Conservation (phyloP, 2,888 invertebrate genomes). For the Diadegma fenestrale region DNA sequence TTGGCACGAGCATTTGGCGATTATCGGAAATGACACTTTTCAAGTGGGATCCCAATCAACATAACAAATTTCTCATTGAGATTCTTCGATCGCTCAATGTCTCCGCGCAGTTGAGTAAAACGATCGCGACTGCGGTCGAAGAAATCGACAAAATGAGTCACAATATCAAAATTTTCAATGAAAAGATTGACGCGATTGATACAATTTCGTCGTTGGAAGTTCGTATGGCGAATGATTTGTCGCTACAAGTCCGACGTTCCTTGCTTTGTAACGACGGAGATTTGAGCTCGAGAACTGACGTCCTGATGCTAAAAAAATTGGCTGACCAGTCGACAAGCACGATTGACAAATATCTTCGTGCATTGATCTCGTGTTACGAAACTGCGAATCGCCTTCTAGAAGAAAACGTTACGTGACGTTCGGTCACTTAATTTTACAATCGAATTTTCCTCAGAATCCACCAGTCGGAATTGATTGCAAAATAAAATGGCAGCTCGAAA, state of each 20-base stretch:
- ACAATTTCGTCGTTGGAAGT: slow-evolving; percentile 72
- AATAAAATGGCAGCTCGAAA: not conserved
- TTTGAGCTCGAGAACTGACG: slow-evolving; percentile 77
- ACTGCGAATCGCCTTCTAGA: slow-evolving; percentile 75
- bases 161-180: slow-evolving; percentile 73
- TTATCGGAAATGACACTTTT: slow-evolving; percentile 80
- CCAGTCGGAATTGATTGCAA: not conserved
- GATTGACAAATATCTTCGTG: slow-evolving; percentile 69
- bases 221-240: slow-evolving; percentile 80
- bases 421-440: not conserved
- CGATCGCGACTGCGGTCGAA: slow-evolving; percentile 67
- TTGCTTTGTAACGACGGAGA: slow-evolving; percentile 77
- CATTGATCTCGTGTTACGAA: slow-evolving; percentile 77
- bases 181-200: slow-evolving; percentile 72
- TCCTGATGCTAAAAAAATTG: slow-evolving; percentile 70
- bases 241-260: slow-evolving; percentile 78
- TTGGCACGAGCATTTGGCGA: slow-evolving; percentile 79
- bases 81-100: slow-evolving; percentile 67
- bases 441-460: not conserved
- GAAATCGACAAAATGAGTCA: slow-evolving; percentile 63
- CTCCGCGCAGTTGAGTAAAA: slow-evolving; percentile 15
- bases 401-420: slow-evolving; percentile 65
- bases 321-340: slow-evolving; percentile 63
- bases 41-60: slow-evolving; percentile 80
- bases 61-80: slow-evolving; percentile 73